Evolutionary conservation across 2,888 invertebrate genomes (phyloP), one percentile per base, ranked within the genome.

Genomic region (Tiliacea aurago): DNA sequence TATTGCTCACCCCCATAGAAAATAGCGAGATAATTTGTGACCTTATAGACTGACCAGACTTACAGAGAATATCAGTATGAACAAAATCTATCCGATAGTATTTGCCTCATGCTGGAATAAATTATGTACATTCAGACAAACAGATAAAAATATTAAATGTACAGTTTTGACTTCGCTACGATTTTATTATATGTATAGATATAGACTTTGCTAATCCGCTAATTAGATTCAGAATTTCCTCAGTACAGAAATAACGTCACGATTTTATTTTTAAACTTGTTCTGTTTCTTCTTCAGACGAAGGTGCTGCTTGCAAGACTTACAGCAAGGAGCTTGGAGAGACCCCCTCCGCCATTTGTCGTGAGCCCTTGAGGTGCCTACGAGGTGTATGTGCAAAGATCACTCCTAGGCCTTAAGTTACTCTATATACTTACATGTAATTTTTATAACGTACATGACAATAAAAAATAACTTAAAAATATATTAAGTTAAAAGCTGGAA

Each of bases 281-380:
- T 47, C n/a, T 61, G 4, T 65, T 65, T 74, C 2, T 53, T 61
- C 28, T 75, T 20, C 91, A 96, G 96, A 82, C 72, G 93, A 95
- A 81, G 90, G 90, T 28, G 86, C 87, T 1, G 89, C 91, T 1
- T 96, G 96, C 90, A 96, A 95, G 87, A 88, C 84, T 1, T 96
- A 96, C 92, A 94, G 95, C 90, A 93, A 93, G 82, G 96, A 96
- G 69, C 79, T 95, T 2, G 96, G 96, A 66, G 95, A 94, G 77
- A 96, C 96, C 33, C 96, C 96, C 2, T 92, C 94, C 3, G 93
- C 95, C 55, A 81, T 96, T n/a, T 96, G 96, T 81, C 90, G 89
- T 2, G 92, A 93, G 2, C 93, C 94, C 0, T 90, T 95, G 47
- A 86, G 79, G 65, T 96, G 96, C 67, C 86, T 92, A 23, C 87